These are phyloP conservation scores for Subanguina moxae DNA, from an alignment of 1,140 invertebrate species.

Conservation along the genomic window DNA sequence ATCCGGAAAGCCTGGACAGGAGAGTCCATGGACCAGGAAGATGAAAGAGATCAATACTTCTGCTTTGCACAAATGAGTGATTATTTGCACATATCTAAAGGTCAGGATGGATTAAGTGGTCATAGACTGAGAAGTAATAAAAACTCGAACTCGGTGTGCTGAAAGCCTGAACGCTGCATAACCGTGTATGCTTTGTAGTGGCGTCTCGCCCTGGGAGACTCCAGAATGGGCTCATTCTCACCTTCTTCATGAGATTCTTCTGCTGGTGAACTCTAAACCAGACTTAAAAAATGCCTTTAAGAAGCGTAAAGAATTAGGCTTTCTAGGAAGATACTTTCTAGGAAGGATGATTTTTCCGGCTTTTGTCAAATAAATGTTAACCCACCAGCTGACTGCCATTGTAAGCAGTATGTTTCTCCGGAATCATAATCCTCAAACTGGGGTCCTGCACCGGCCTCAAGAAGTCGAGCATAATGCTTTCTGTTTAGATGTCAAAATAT, in stretches of 20 bases:
- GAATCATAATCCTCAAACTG: slow-evolving; percentile 50
- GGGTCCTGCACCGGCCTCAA: slow-evolving; percentile 51
- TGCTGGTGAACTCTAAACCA: slow-evolving; percentile 13
- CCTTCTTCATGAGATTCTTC: slow-evolving; percentile 27
- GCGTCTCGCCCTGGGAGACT: slow-evolving; percentile 37
- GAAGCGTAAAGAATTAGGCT: no score
- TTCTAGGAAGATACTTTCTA: no score
- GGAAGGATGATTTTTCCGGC: no score
- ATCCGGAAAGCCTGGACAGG: slow-evolving; percentile 51
- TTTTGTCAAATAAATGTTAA: slow-evolving; percentile 7
- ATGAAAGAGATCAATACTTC: slow-evolving; percentile 52
- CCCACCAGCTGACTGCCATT: slow-evolving; percentile 27
- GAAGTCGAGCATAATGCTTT: slow-evolving; percentile 39
- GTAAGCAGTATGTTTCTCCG: slow-evolving; percentile 24
- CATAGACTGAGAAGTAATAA: not conserved
- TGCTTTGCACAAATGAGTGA: slow-evolving; percentile 53
- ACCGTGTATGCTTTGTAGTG: slow-evolving; percentile 57
- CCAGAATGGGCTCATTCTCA: slow-evolving; percentile 35
- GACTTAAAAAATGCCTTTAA: no score
- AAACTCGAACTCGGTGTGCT: slow-evolving; percentile 52
- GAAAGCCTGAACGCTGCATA: slow-evolving; percentile 54
- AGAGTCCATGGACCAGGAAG: slow-evolving; percentile 52
- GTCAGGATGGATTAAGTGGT: slow-evolving; percentile 4
- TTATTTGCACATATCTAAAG: slow-evolving; percentile 52
- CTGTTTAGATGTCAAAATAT: no score